Evolutionary conservation across 2,113 vertebrate genomes (phyloP).

Genomic region (Lucifuga dentata): DNA sequence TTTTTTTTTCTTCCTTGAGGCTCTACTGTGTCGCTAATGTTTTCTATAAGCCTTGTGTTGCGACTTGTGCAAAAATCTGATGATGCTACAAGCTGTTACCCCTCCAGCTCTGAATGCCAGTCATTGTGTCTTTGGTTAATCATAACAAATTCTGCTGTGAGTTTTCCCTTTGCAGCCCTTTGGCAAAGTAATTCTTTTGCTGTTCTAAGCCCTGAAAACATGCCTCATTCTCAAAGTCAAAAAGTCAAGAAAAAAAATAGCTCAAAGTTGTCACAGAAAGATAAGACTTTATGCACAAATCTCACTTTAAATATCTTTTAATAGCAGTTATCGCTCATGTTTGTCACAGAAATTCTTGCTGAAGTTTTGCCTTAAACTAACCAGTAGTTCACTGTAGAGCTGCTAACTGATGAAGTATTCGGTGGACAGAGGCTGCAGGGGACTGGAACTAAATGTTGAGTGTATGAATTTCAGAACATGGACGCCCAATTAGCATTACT

Average conservation of each 20-base stretch:
- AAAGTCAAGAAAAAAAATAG: too few relatives aligned
- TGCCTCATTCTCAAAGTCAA: too few relatives aligned
- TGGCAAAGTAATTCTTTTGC: slow-evolving; percentile 29
- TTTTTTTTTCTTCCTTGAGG: slow-evolving; percentile 4
- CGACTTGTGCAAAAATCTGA: slow-evolving; percentile 30
- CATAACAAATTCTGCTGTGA: slow-evolving; percentile 43
- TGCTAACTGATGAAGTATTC: slow-evolving; percentile 1
- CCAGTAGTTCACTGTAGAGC: neutral
- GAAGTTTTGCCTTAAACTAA: too few relatives aligned
- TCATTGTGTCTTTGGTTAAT: slow-evolving; percentile 34
- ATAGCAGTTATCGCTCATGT: too few relatives aligned
- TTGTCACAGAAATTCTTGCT: too few relatives aligned
- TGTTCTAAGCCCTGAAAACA: slow-evolving; percentile 35
- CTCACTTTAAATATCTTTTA: too few relatives aligned
- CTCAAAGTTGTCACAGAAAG: too few relatives aligned
- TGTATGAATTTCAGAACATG: slow-evolving; percentile 13
- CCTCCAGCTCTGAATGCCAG: slow-evolving; percentile 40
- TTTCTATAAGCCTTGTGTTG: slow-evolving; percentile 30
- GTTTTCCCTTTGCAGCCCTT: slow-evolving; percentile 35
- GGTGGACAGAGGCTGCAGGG: slow-evolving; percentile 2
- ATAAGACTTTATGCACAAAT: too few relatives aligned
- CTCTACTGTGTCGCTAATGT: slow-evolving; percentile 15
- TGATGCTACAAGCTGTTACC: slow-evolving; percentile 34
- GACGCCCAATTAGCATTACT: slow-evolving; percentile 37
- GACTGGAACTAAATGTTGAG: slow-evolving; percentile 15